A percentile compares a stretch with the other conserved stretches of the same genome.
phyloP scores from a whole-genome alignment of 1,140 invertebrate genomes.

The Popillia japonica region DNA sequence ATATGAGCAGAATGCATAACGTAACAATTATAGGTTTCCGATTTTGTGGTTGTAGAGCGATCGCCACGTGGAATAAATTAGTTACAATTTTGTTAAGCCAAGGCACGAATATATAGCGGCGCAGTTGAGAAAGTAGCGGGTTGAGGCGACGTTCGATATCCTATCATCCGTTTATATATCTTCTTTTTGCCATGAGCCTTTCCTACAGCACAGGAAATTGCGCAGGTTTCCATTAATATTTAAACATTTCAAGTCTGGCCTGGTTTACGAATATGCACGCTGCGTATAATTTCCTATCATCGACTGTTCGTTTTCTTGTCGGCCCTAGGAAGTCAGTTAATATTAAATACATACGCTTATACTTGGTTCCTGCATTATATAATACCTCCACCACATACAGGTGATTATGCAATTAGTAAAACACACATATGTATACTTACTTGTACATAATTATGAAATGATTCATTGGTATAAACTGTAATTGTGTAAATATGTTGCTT shows the following conservation, averaged over 20 bases:
- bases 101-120: not conserved
- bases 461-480: not conserved
- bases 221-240: conserved; percentile 21
- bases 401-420: conserved; percentile 8
- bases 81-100: conserved; percentile 6
- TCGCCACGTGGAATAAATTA: conserved; percentile 4
- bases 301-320: not conserved
- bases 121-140: not conserved
- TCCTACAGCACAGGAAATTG: conserved; percentile 2
- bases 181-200: conserved; percentile 19
- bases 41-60: conserved; percentile 12
- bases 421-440: not conserved
- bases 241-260: conserved; percentile 17
- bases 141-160: not conserved
- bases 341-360: conserved; percentile 11
- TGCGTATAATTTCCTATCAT: conserved; percentile 23
- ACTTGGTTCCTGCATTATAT: not conserved
- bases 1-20: not conserved
- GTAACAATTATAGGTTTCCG: not conserved
- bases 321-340: not conserved
- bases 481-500: not conserved
- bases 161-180: conserved; percentile 21
- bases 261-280: conserved; percentile 3
- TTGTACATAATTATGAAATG: not conserved
- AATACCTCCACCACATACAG: not conserved